phyloP scores from a whole-genome alignment of 2,888 invertebrate genomes.

The Brenthis daphne region DNA sequence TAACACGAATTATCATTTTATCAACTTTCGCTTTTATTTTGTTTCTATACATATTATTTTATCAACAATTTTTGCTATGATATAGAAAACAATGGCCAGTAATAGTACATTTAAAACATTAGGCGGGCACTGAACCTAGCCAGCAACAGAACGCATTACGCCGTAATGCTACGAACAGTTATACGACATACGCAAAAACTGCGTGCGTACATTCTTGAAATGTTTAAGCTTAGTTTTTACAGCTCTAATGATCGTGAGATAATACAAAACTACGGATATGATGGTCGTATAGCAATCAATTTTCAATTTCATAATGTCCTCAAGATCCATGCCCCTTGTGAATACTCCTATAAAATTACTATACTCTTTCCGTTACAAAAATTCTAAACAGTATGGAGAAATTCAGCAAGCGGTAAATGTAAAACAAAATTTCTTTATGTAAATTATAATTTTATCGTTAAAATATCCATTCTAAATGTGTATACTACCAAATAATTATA shows the following conservation, averaged over 20 bases:
- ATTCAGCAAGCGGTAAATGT: background rate
- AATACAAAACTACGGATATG: background rate
- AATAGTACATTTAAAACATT: constrained; percentile 26
- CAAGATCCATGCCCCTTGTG: background rate
- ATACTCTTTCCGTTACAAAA: background rate
- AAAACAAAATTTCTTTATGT: background rate
- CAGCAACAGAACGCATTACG: constrained; percentile 11
- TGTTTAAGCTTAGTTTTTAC: constrained; percentile 1
- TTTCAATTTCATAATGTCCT: background rate
- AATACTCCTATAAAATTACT: background rate
- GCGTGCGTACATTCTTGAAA: constrained; percentile 9
- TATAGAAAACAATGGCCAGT: background rate
- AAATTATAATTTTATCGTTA: background rate
- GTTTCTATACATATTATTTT: constrained; percentile 7
- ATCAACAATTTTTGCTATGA: constrained; percentile 11
- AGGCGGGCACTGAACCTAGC: constrained; percentile 29
- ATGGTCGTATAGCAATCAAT: background rate
- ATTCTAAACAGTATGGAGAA: background rate
- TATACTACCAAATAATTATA: constrained; percentile 19
- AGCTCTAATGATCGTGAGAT: background rate
- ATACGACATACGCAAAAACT: constrained; percentile 18
- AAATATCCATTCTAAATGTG: constrained; percentile 13
- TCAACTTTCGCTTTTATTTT: constrained; percentile 4
- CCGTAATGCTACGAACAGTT: constrained; percentile 26
- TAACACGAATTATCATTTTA: background rate